Conservation (phyloP, 2,797 vertebrate species). For the Lepilemur septentrionalis region DNA sequence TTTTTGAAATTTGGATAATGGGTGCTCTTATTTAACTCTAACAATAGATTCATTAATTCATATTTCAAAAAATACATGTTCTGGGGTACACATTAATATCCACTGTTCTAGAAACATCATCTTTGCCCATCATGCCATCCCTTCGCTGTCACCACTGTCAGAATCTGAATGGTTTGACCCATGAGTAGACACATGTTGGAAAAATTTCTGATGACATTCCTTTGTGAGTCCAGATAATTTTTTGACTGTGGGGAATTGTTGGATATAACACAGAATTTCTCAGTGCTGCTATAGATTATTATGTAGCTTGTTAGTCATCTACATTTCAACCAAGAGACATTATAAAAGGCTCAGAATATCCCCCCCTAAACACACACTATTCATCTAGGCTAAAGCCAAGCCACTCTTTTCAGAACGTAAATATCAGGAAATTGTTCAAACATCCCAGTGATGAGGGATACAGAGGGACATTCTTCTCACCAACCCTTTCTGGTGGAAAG, state of each 20-base stretch:
- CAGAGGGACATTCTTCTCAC: neutral
- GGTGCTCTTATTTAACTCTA: neutral
- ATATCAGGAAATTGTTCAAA: neutral
- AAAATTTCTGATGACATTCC: neutral
- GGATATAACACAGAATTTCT: neutral
- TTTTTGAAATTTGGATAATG: neutral
- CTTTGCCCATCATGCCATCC: neutral
- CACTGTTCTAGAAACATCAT: neutral
- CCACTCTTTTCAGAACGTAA: neutral
- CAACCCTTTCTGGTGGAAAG: neutral
- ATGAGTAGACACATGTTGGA: neutral
- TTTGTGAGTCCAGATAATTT: neutral
- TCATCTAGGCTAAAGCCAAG: neutral
- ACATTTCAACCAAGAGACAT: neutral
- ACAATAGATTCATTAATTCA: neutral
- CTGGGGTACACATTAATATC: neutral
- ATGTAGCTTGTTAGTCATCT: neutral
- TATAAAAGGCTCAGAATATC: neutral
- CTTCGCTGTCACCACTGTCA: neutral
- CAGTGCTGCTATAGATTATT: neutral
- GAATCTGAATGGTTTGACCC: neutral
- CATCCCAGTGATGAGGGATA: neutral
- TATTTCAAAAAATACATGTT: neutral
- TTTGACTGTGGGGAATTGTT: neutral
- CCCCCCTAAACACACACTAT: no score